Conservation (phyloP, 2,888 invertebrate genomes). For the Agriopis leucophaearia region DNA sequence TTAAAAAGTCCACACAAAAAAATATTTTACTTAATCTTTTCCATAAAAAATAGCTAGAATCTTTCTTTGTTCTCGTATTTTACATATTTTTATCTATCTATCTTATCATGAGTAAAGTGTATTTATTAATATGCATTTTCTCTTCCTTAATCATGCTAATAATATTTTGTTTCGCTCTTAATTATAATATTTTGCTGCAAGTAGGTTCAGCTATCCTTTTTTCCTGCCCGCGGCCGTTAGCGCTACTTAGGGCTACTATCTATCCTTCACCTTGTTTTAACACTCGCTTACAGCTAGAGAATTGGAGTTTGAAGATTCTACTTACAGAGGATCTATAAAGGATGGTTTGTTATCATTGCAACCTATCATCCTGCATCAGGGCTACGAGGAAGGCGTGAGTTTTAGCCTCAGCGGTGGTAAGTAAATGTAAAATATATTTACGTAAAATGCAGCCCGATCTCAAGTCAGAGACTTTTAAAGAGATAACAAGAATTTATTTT, state of each 20-base stretch:
- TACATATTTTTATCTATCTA: neutral
- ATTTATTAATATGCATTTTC: conserved; percentile 9
- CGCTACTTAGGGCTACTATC: conserved; percentile 32
- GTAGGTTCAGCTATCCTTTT: conserved; percentile 38
- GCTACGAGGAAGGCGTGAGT: conserved; percentile 59
- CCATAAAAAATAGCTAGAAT: neutral
- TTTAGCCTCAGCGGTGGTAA: conserved; percentile 68
- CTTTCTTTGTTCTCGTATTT: neutral
- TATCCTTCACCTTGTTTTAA: conserved; percentile 44
- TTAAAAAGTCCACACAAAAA: neutral
- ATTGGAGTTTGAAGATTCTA: conserved; percentile 63
- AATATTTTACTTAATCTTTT: neutral
- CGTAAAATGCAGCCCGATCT: neutral
- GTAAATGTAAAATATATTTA: conserved; percentile 31
- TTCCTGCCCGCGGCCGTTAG: conserved; percentile 33
- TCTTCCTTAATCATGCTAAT: conserved; percentile 17
- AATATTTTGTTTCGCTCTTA: conserved; percentile 25
- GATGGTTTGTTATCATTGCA: conserved; percentile 54
- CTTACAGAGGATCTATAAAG: conserved; percentile 64
- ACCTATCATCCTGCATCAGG: conserved; percentile 57
- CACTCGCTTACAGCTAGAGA: conserved; percentile 62
- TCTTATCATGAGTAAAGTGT: neutral
- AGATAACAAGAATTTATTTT: too few species aligned
- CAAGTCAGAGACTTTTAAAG: too few species aligned
- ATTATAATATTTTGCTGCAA: conserved; percentile 31